Base-by-base conservation (phyloP, 2,797 vertebrate genomes). In the Capromys pilorides region DNA sequence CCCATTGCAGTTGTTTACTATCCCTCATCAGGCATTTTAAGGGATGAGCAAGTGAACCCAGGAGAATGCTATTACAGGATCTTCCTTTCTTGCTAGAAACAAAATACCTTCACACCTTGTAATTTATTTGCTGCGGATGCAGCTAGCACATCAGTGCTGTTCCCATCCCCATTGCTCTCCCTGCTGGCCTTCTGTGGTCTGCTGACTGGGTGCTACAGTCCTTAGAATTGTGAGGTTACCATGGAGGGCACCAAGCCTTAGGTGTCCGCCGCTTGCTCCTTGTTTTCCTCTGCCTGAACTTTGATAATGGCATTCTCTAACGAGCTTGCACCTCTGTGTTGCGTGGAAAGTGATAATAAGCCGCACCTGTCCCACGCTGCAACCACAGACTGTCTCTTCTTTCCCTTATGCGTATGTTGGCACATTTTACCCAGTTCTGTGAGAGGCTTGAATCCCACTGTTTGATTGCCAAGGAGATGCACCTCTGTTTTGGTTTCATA, bases 151-250 rank as follows among this genome's bases (percentile, higher is more conserved):
- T 18, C 51, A 62, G 0, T 71, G 26, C 77, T 81, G 62, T 86
- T 24, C 45, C 49, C n/a, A 8, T 57, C 49, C 33, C n/a, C 21
- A 33, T 22, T 41, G 75, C 26, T 41, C 33, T 71, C 6, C 73
- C 73, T 77, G n/a, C 62, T 75, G 36, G 93, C 21, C 5, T 66
- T 83, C 73, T 95, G 12, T 84, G 71, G 36, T 51, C 73, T 41
- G 57, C 21, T 9, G 41, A 31, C 88, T 71, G 67, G 51, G 41
- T 83, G 86, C 73, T 73, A 4, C 45, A 28, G 69, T 86, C 67
- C 21, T 95, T 95, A 86, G 93, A 95, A 96, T 95, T 93, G 95
- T 1, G 11, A 94, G 87, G 91, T 96, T 75, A 93, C 95, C 80
- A 77, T 84, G 41, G 78, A 95, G 78, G 89, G 85, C 82, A 90